phyloP scores from a whole-genome alignment of 2,113 vertebrate species.

The Echinops telfairi region DNA sequence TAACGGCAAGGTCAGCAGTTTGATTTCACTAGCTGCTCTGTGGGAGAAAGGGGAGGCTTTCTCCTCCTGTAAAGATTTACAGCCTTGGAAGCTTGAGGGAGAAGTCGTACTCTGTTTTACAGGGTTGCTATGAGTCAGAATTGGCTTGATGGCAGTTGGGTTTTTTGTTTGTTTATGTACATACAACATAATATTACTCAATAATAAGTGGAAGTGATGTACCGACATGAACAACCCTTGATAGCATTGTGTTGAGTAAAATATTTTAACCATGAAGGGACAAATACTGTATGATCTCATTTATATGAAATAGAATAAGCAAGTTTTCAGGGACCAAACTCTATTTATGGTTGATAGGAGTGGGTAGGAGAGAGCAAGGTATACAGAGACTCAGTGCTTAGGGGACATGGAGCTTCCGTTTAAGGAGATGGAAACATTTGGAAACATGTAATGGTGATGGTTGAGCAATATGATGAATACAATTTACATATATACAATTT shows the following conservation, averaged over 20 bases:
- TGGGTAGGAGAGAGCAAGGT: background rate
- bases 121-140: too few relatives aligned
- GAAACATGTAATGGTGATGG: background rate
- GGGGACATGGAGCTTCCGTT: background rate
- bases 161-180: too few relatives aligned
- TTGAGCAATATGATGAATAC: background rate
- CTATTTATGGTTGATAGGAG: background rate
- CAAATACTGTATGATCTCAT: background rate
- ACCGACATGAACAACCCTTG: background rate
- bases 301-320: background rate
- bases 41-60: too few relatives aligned
- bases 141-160: too few relatives aligned
- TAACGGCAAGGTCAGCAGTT: too few relatives aligned
- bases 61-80: too few relatives aligned
- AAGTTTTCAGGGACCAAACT: background rate
- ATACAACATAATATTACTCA: background rate
- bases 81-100: too few relatives aligned
- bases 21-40: too few relatives aligned
- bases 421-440: background rate
- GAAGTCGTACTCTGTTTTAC: too few relatives aligned
- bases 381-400: background rate
- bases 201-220: background rate
- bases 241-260: background rate
- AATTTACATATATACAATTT: background rate
- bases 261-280: background rate